Evolutionary conservation across 2,797 vertebrate genomes (phyloP).

Genomic region (Botia kubotai): DNA sequence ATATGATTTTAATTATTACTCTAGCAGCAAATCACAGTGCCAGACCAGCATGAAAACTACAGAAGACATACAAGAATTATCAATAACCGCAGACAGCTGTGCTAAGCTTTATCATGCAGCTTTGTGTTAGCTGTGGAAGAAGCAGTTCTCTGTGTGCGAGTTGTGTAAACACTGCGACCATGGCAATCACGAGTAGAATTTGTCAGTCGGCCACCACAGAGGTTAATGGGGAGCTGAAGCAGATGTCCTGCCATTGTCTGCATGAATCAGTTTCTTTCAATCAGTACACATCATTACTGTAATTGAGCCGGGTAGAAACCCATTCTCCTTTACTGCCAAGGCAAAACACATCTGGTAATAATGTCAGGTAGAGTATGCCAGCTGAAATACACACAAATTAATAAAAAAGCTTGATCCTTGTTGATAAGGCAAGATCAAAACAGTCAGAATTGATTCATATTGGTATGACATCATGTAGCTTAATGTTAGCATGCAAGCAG

Average conservation of each 20-base stretch:
- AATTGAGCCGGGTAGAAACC: conserved; percentile 75
- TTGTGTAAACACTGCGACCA: conserved; percentile 63
- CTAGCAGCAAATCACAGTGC: neutral
- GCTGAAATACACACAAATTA: conserved; percentile 72
- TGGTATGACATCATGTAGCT: conserved; percentile 17
- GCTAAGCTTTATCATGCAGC: neutral
- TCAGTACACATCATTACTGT: conserved; percentile 75
- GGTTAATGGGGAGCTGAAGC: conserved; percentile 77
- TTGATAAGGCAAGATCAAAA: conserved; percentile 73
- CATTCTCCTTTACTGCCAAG: conserved; percentile 65
- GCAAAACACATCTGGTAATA: conserved; percentile 80
- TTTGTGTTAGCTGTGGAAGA: neutral
- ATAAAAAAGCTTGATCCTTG: conserved; percentile 63
- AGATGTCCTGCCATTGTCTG: conserved; percentile 76
- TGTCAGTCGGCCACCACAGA: conserved; percentile 68
- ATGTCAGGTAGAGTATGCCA: conserved; percentile 72
- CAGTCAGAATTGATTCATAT: conserved; percentile 53
- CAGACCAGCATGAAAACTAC: neutral
- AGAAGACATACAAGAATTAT: neutral
- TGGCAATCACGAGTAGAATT: conserved; percentile 69
- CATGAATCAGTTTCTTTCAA: conserved; percentile 74
- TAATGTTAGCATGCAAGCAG: neutral
- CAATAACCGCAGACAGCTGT: neutral
- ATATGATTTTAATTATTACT: neutral
- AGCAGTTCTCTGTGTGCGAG: conserved; percentile 7